phyloP scores from a whole-genome alignment of 2,797 vertebrate species.

The Thunnus albacares region DNA sequence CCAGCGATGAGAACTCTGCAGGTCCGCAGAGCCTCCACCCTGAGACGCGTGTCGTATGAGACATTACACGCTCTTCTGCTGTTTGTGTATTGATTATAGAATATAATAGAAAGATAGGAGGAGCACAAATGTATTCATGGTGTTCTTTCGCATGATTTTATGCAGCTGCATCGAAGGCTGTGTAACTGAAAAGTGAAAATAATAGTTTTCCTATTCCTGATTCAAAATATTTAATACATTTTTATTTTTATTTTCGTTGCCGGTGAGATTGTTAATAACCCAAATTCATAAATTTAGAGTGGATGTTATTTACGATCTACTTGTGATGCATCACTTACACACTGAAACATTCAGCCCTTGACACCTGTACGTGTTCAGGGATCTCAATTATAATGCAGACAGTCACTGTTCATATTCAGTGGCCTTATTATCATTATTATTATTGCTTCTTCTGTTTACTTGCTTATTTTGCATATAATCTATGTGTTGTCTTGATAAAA shows the following conservation, averaged over 20 bases:
- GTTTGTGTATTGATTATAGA: conserved; percentile 62
- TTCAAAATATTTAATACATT: not conserved
- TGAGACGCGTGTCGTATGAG: conserved; percentile 38
- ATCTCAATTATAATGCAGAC: conserved; percentile 43
- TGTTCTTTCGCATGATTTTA: conserved; percentile 51
- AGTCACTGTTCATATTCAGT: conserved; percentile 36
- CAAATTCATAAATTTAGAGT: conserved; percentile 26
- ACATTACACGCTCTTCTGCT: conserved; percentile 51
- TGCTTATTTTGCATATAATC: conserved; percentile 32
- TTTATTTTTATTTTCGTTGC: conserved; percentile 18
- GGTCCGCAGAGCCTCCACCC: conserved; percentile 45
- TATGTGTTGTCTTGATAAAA: conserved; percentile 36
- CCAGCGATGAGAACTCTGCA: conserved; percentile 44
- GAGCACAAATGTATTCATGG: conserved; percentile 41
- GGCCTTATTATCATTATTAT: conserved; percentile 21
- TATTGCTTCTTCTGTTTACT: conserved; percentile 42
- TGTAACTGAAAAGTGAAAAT: not conserved
- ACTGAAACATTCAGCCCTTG: not conserved
- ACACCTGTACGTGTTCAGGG: conserved; percentile 22
- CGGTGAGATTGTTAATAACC: conserved; percentile 24
- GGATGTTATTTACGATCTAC: not conserved
- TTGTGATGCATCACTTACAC: conserved; percentile 2
- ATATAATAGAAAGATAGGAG: conserved; percentile 28
- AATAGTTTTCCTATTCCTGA: not conserved
- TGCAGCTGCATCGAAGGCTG: conserved; percentile 10